phyloP scores from a whole-genome alignment of 2,888 invertebrate species.

The Pomacea canaliculata region DNA sequence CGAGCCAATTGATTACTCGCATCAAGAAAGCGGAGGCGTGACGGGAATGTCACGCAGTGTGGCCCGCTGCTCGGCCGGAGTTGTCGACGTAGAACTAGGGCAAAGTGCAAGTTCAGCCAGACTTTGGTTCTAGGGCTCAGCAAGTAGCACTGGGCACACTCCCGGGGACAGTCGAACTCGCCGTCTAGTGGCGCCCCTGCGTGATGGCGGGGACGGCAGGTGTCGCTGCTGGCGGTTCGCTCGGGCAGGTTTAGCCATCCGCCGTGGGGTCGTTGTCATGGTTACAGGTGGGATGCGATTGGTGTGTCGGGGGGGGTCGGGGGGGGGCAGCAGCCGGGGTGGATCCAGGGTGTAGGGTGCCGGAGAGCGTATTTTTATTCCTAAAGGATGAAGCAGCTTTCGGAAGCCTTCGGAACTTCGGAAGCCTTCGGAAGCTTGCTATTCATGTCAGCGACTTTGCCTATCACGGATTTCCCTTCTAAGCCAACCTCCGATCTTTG shows the following conservation, averaged over 20 bases:
- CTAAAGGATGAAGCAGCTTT: too few species aligned
- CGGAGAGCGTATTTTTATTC: too few species aligned
- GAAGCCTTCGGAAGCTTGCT: too few species aligned
- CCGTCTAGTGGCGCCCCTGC: neutral
- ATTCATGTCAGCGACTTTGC: too few species aligned
- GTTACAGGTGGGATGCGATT: neutral
- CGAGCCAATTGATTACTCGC: neutral
- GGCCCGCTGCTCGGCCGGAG: neutral
- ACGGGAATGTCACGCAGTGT: constrained; percentile 3
- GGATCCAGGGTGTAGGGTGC: too few species aligned
- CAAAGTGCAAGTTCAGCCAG: constrained; percentile 31
- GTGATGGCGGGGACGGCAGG: too few species aligned
- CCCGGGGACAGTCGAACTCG: constrained; percentile 24
- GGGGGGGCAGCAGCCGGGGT: neutral
- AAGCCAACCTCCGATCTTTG: too few species aligned
- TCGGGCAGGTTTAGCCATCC: neutral
- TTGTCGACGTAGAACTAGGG: constrained; percentile 9
- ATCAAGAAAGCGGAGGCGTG: constrained; percentile 13
- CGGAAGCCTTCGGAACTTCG: too few species aligned
- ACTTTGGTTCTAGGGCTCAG: constrained; percentile 2
- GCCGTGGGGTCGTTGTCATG: neutral
- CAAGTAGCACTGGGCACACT: constrained; percentile 22
- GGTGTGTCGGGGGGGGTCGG: neutral
- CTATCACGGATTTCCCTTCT: too few species aligned
- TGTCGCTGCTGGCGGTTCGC: neutral